A percentile compares a stretch with the other conserved stretches of the same genome.
phyloP scores from a whole-genome alignment of 2,888 invertebrate species.

The Agonopterix subpropinquella region DNA sequence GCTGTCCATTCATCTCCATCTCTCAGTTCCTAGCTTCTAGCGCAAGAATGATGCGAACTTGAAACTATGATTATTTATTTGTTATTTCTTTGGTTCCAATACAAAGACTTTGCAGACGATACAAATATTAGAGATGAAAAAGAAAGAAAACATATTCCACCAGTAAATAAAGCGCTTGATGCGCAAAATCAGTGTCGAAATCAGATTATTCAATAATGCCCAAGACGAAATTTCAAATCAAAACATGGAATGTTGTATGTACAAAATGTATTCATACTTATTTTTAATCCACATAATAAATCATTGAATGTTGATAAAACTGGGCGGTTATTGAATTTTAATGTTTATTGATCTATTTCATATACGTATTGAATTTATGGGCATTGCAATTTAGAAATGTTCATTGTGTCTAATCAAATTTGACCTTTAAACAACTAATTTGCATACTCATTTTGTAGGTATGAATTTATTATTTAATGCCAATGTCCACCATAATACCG shows the following conservation, averaged over 20 bases:
- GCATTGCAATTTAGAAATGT: conserved; percentile 2
- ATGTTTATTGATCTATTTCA: conserved; percentile 3
- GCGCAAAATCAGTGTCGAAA: no score
- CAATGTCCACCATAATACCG: no score
- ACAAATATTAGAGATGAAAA: no score
- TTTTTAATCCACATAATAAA: conserved; percentile 2
- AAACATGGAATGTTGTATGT: not conserved
- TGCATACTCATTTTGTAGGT: conserved; percentile 3
- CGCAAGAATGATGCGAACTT: no score
- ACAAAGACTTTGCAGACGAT: no score
- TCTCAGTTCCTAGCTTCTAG: no score
- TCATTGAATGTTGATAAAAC: conserved; percentile 6
- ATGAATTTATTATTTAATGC: not conserved
- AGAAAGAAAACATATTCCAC: no score
- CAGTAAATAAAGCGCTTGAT: no score
- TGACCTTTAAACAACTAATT: conserved; percentile 6
- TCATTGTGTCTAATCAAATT: conserved; percentile 7
- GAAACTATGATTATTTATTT: no score
- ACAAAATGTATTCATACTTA: not conserved
- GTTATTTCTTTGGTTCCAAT: no score
- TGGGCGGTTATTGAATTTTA: conserved; percentile 5
- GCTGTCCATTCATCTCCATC: no score
- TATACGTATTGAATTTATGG: not conserved
- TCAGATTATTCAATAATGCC: no score
- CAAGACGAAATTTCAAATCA: not conserved